Conservation (phyloP, 2,888 invertebrate genomes). For the Andrena flavipes region DNA sequence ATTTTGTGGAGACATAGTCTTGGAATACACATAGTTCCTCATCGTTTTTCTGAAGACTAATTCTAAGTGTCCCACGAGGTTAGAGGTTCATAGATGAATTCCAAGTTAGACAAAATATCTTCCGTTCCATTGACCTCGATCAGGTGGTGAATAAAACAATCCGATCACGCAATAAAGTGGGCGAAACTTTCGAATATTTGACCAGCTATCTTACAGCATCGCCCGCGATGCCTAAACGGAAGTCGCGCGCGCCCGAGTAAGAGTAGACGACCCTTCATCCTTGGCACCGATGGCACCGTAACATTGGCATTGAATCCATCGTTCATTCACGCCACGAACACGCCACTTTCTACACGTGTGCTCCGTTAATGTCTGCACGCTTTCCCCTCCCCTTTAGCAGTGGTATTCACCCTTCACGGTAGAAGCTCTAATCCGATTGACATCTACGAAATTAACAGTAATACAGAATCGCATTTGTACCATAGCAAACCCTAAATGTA, state of each 20-base stretch:
- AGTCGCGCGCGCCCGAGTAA: slow-evolving; percentile 58
- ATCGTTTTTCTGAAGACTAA: no score
- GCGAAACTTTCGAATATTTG: slow-evolving; percentile 55
- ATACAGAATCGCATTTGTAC: not conserved
- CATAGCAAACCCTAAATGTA: no score
- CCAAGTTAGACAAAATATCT: slow-evolving; percentile 21
- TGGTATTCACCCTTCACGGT: not conserved
- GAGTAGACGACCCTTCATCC: slow-evolving; percentile 56
- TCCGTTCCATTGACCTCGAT: slow-evolving; percentile 47
- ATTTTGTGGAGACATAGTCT: no score
- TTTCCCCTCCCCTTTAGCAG: slow-evolving; percentile 60
- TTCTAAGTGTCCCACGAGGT: not conserved
- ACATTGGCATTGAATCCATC: slow-evolving; percentile 72
- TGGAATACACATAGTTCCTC: no score
- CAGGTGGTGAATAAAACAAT: slow-evolving; percentile 42
- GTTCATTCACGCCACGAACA: slow-evolving; percentile 75
- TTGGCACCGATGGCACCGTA: slow-evolving; percentile 62
- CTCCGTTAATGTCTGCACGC: slow-evolving; percentile 56
- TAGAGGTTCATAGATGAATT: slow-evolving; percentile 2
- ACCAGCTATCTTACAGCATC: slow-evolving; percentile 25
- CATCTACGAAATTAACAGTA: not conserved
- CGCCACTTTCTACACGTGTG: slow-evolving; percentile 76
- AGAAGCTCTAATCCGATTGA: not conserved
- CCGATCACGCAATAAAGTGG: slow-evolving; percentile 49
- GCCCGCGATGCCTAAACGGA: slow-evolving; percentile 51